phyloP scores from a whole-genome alignment of 2,113 vertebrate species.

The Elachura formosa region DNA sequence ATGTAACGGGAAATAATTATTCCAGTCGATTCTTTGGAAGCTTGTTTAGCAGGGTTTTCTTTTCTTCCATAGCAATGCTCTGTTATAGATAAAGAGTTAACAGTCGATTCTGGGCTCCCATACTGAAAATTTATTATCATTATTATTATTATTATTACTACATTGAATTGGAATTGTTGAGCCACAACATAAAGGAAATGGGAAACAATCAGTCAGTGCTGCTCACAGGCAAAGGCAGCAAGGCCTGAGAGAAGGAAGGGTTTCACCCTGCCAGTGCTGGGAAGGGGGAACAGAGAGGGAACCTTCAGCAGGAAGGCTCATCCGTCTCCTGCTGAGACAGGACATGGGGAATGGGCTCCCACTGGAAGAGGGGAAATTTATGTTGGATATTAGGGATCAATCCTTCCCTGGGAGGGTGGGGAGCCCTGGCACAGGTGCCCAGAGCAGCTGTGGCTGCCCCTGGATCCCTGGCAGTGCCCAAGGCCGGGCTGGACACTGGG shows the following conservation, averaged over 20 bases:
- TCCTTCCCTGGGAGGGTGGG: background rate
- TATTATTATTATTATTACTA: background rate
- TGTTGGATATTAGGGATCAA: background rate
- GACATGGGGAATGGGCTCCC: rapidly evolving
- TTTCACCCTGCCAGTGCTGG: background rate
- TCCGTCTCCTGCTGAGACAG: background rate
- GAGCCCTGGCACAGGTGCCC: background rate
- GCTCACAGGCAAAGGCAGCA: background rate
- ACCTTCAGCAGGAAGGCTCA: rapidly evolving
- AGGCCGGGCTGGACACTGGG: background rate
- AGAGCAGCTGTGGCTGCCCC: background rate
- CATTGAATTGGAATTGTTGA: background rate
- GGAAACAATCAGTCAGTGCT: background rate
- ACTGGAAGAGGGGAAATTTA: background rate
- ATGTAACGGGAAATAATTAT: background rate
- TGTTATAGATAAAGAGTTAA: background rate
- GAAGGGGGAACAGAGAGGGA: background rate
- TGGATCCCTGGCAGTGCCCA: background rate
- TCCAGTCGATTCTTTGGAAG: background rate
- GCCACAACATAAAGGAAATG: background rate
- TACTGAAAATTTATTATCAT: background rate
- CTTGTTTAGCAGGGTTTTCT: background rate
- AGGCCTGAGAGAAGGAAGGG: background rate
- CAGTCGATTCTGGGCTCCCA: background rate
- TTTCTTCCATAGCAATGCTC: background rate